phyloP scores from a whole-genome alignment of 2,797 vertebrate genomes.

The Cuculus canorus region DNA sequence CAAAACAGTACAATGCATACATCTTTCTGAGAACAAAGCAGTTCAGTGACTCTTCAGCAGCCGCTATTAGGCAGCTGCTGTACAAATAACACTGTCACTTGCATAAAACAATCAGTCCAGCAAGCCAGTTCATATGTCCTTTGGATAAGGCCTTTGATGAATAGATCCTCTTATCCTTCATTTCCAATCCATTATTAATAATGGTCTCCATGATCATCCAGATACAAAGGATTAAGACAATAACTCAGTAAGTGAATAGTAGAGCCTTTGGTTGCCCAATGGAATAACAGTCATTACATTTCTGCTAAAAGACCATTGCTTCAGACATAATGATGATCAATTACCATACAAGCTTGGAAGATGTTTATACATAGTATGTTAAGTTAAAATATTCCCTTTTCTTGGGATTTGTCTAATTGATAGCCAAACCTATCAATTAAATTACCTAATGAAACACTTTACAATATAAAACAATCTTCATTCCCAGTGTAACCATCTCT shows the following conservation, averaged over 20 bases:
- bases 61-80: background rate
- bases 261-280: background rate
- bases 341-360: background rate
- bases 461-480: background rate
- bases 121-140: background rate
- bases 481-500: background rate
- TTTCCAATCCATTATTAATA: constrained; percentile 59
- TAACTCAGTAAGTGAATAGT: constrained; percentile 28
- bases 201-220: constrained; percentile 33
- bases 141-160: constrained; percentile 31
- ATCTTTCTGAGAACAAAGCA: background rate
- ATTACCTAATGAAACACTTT: background rate
- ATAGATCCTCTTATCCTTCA: constrained; percentile 14
- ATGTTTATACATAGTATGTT: background rate
- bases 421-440: background rate
- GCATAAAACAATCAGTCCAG: constrained; percentile 35
- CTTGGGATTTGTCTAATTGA: background rate
- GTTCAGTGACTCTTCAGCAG: constrained; percentile 19
- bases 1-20: background rate
- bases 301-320: constrained; percentile 26
- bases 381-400: background rate
- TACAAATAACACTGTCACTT: background rate
- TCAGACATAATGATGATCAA: constrained; percentile 5
- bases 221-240: constrained; percentile 45
- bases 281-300: background rate